Percentiles rank a stretch among this genome's conserved stretches.
Evolutionary conservation across 1,140 invertebrate genomes (phyloP).

Genomic region (Halyomorpha halys): DNA sequence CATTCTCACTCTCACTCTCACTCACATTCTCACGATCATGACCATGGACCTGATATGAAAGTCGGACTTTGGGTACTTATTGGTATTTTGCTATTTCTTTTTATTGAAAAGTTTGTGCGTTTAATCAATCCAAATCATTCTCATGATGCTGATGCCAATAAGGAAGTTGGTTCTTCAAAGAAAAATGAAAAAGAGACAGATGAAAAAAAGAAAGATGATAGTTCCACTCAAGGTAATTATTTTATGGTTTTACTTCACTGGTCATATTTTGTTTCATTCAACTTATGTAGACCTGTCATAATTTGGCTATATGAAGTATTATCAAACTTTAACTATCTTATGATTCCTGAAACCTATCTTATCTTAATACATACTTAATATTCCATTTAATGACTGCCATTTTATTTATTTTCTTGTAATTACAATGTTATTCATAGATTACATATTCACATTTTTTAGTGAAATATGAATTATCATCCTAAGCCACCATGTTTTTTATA

Average conservation of each 20-base stretch:
- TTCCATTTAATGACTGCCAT: too few relatives aligned
- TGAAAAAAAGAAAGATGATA: slow-evolving; percentile 13
- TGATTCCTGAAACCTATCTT: too few relatives aligned
- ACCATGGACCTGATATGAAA: slow-evolving; percentile 61
- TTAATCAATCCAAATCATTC: slow-evolving; percentile 72
- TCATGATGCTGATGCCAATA: slow-evolving; percentile 36
- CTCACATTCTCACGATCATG: slow-evolving; percentile 36
- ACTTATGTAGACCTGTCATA: too few relatives aligned
- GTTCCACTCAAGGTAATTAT: not conserved
- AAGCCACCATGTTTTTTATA: too few relatives aligned
- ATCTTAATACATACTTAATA: too few relatives aligned
- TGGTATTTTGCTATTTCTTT: slow-evolving; percentile 84
- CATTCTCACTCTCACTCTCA: slow-evolving; percentile 48
- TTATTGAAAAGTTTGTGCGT: slow-evolving; percentile 86
- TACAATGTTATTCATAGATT: too few relatives aligned
- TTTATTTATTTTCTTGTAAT: too few relatives aligned
- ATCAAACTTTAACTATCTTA: too few relatives aligned
- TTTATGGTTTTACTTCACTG: not conserved
- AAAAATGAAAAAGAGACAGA: slow-evolving; percentile 17
- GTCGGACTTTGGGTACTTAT: slow-evolving; percentile 82
- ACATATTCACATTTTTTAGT: too few relatives aligned
- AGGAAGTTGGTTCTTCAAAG: slow-evolving; percentile 1
- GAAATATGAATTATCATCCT: too few relatives aligned
- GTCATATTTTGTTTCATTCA: too few relatives aligned
- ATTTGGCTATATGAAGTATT: too few relatives aligned